These are phyloP conservation scores for Ptilodon capucinus DNA, from an alignment of 2,888 invertebrate species.

Conservation along the genomic window DNA sequence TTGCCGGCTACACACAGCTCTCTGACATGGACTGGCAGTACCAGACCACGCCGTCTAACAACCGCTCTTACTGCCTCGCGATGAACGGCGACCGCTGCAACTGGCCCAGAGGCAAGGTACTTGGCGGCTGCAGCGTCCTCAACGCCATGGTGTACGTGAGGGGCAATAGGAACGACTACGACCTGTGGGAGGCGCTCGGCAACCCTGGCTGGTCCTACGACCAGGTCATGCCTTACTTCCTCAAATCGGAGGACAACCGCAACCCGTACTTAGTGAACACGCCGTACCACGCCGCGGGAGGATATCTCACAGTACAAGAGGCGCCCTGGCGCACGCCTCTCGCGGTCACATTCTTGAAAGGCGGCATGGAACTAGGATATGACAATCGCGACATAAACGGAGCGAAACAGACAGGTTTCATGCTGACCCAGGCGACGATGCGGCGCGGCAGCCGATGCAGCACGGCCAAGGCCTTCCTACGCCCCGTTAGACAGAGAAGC, in stretches of 20 bases:
- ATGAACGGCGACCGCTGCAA: slow-evolving; percentile 94
- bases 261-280: slow-evolving; percentile 91
- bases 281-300: slow-evolving; percentile 89
- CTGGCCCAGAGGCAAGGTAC: slow-evolving; percentile 95
- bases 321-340: slow-evolving; percentile 92
- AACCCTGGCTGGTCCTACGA: slow-evolving; percentile 94
- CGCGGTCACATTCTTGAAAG: slow-evolving; percentile 91
- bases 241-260: slow-evolving; percentile 94
- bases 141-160: slow-evolving; percentile 97
- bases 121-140: slow-evolving; percentile 93
- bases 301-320: slow-evolving; percentile 92
- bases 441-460: slow-evolving; percentile 93
- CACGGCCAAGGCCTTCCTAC: slow-evolving; percentile 93
- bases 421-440: slow-evolving; percentile 93
- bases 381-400: slow-evolving; percentile 92
- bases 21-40: slow-evolving; percentile 96
- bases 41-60: slow-evolving; percentile 90
- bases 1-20: slow-evolving; percentile 92
- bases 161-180: slow-evolving; percentile 93
- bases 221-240: slow-evolving; percentile 91
- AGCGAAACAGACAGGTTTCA: slow-evolving; percentile 92
- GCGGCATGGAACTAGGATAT: slow-evolving; percentile 91
- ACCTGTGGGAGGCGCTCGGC: slow-evolving; percentile 92
- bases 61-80: slow-evolving; percentile 92
- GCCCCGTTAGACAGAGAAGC: slow-evolving; percentile 88